These are phyloP conservation scores for Tetramorium parvispinum DNA, from an alignment of 1,140 invertebrate genomes.

Conservation along the genomic window DNA sequence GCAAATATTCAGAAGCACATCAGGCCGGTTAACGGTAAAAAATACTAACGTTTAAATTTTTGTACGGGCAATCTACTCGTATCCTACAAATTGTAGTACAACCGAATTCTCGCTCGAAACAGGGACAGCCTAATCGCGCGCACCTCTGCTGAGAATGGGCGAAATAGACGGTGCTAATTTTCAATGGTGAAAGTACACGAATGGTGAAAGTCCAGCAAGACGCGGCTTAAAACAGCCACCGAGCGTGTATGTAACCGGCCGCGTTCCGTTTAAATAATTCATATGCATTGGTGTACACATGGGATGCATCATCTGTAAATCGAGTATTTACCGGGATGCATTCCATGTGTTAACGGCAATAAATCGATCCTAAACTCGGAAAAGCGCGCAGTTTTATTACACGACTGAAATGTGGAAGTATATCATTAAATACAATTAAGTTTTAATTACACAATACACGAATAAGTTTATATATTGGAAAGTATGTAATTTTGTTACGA, in stretches of 20 bases:
- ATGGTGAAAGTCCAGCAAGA: conserved; percentile 74
- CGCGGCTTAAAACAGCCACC: conserved; percentile 55
- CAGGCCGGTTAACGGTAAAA: background rate
- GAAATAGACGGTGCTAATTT: conserved; percentile 65
- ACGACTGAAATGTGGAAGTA: background rate
- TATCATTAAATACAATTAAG: background rate
- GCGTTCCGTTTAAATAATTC: conserved; percentile 37
- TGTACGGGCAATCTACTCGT: background rate
- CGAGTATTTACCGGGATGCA: conserved; percentile 5
- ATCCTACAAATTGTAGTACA: background rate
- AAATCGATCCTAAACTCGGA: background rate
- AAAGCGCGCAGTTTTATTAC: background rate
- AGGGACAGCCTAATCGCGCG: background rate
- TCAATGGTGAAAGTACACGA: conserved; percentile 75
- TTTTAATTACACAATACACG: conserved; percentile 9
- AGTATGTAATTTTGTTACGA: background rate
- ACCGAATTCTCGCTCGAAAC: background rate
- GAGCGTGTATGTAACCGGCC: conserved; percentile 19
- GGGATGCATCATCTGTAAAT: background rate
- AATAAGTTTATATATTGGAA: background rate
- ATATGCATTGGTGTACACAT: background rate
- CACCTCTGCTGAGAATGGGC: conserved; percentile 18
- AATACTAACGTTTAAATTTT: background rate
- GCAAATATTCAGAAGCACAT: background rate
- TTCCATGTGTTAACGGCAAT: conserved; percentile 2